These are phyloP conservation scores for Notothenia coriiceps DNA, from an alignment of 2,113 vertebrate species.

Conservation along the genomic window DNA sequence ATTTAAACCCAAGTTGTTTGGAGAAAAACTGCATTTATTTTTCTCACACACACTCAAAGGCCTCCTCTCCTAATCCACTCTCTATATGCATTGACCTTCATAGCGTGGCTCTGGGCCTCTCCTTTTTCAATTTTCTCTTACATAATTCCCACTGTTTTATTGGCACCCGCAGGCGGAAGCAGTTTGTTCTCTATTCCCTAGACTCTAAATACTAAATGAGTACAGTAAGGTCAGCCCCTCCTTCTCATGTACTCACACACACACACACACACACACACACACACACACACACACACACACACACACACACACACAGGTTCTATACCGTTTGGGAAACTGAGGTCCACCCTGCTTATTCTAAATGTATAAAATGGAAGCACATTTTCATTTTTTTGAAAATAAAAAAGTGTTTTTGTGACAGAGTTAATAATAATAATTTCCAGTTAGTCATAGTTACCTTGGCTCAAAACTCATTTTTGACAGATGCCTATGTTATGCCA, in stretches of 20 bases:
- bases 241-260: neutral
- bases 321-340: neutral
- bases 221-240: neutral
- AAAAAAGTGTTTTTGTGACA: neutral
- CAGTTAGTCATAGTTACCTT: slow-evolving; percentile 3
- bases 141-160: slow-evolving; percentile 50
- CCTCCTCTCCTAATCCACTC: neutral
- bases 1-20: too few species aligned
- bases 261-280: neutral
- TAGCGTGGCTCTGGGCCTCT: slow-evolving; percentile 36
- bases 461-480: neutral
- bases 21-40: too few species aligned
- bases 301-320: neutral
- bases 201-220: slow-evolving; percentile 16
- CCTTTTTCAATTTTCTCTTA: slow-evolving; percentile 48
- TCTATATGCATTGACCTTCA: slow-evolving; percentile 41
- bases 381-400: neutral
- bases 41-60: neutral
- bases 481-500: neutral
- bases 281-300: neutral
- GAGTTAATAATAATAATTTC: neutral
- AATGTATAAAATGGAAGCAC: neutral
- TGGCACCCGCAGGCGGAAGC: slow-evolving; percentile 36
- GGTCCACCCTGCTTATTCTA: neutral
- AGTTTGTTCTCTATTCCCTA: slow-evolving; percentile 16